Conservation (phyloP, 2,888 invertebrate species). For the Neoitamus cyanurus region DNA sequence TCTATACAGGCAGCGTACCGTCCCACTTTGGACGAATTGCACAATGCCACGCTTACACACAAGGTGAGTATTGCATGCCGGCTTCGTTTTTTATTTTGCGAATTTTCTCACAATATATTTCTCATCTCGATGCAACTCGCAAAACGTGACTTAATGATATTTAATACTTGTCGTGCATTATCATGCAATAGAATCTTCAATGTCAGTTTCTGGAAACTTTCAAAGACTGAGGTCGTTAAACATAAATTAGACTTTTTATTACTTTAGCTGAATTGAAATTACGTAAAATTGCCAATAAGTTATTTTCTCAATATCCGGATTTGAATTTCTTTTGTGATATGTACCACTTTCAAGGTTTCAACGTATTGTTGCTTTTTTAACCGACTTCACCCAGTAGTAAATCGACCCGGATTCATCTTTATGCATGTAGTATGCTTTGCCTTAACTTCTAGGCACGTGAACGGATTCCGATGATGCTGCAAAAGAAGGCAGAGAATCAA, state of each 20-base stretch:
- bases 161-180: neutral
- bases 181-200: neutral
- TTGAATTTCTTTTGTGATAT: neutral
- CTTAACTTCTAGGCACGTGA: too few species aligned
- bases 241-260: neutral
- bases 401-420: too few species aligned
- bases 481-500: too few species aligned
- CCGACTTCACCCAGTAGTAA: too few species aligned
- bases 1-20: slow-evolving; percentile 88
- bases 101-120: neutral
- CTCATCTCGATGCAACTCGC: neutral
- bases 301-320: neutral
- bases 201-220: neutral
- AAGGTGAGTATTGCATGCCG: slow-evolving; percentile 73
- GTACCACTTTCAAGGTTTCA: neutral
- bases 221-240: neutral
- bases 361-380: too few species aligned
- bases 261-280: neutral
- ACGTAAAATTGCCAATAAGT: neutral
- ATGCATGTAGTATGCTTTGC: too few species aligned
- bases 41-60: slow-evolving; percentile 82
- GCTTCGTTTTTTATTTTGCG: neutral
- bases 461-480: too few species aligned
- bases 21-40: slow-evolving; percentile 89
- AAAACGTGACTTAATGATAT: neutral